Conservation (phyloP, 1,140 invertebrate species). For the Drosophila lowei region DNA sequence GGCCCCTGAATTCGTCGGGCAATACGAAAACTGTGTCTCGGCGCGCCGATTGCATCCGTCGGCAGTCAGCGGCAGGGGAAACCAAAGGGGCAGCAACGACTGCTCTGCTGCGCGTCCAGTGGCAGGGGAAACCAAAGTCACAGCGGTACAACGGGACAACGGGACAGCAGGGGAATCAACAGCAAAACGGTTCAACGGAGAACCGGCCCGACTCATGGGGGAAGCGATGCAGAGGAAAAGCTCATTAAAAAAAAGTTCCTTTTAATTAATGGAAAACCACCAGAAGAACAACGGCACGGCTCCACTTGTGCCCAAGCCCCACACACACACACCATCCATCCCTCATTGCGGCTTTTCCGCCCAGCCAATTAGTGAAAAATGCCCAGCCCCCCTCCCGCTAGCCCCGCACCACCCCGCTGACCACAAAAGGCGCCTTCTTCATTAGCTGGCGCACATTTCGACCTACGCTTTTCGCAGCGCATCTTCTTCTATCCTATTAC, state of each 20-base stretch:
- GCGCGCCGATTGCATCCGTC: too few species aligned
- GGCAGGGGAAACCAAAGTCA: conserved; percentile 30
- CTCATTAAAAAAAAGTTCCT: conserved; percentile 22
- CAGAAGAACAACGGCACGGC: too few species aligned
- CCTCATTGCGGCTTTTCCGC: background rate
- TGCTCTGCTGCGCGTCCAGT: background rate
- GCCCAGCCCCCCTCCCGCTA: background rate
- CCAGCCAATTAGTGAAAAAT: conserved; percentile 72
- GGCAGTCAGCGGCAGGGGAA: too few species aligned
- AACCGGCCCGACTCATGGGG: too few species aligned
- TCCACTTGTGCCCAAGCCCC: too few species aligned
- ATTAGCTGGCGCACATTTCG: conserved; percentile 79
- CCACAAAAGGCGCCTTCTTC: conserved; percentile 62
- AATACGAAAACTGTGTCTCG: too few species aligned
- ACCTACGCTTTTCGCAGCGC: conserved; percentile 79
- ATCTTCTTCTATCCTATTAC: conserved; percentile 83
- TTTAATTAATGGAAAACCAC: conserved; percentile 31
- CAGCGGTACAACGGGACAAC: too few species aligned
- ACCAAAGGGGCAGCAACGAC: too few species aligned
- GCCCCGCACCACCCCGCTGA: conserved; percentile 7
- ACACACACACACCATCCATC: background rate
- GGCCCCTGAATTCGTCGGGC: conserved; percentile 72
- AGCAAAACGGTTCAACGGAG: too few species aligned
- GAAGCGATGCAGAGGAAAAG: conserved; percentile 6
- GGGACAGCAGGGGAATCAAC: too few species aligned